Evolutionary conservation across 2,797 vertebrate genomes (phyloP), one percentile per base, ranked within the genome.

Genomic region (Pseudochaenichthys georgianus): DNA sequence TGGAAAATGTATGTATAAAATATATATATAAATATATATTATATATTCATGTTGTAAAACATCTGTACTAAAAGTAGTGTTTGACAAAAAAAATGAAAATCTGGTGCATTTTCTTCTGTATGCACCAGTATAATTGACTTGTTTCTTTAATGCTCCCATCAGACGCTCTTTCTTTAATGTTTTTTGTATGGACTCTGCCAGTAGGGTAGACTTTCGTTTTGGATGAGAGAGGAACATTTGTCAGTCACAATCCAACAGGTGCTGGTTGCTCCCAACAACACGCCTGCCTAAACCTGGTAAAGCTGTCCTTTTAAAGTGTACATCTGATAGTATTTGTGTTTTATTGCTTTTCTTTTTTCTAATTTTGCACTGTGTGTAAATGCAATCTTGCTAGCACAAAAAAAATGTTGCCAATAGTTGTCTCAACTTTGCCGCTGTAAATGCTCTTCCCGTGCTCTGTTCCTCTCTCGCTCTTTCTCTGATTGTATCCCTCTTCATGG

Each of bases 351-450:
- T 83, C 86, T 87, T 83, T 91, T 88, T 91, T 87, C 85, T 90
- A 85, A 88, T 96, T 97, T 99, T 99, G 98, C 97, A 99, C 98
- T 99, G 97, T 98, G 97, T 98, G 97, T 98, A 95, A 96, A 99
- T 96, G 98, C 97, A 99, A 98, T 98, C 97, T 97, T 94, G 94
- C 97, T 98, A 96, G 97, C 97, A 98, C 97, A 98, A 93, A 97
- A 96, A 89, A 96, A 95, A 93, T 93, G 94, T 97, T 95, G 96
- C 97, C 95, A 95, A 96, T 96, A 96, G 96, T 95, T 94, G 94
- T 96, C 95, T 97, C 92, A 95, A 95, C 96, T 96, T 91, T 91
- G 95, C 94, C 95, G 94, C 94, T 97, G 96, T 98, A 97, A 96
- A 98, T 96, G 91, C 96, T 96, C 96, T 94, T 86, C 95, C 94